Base-by-base conservation (phyloP, 2,888 invertebrate genomes). In the Luperina nickerlii region DNA sequence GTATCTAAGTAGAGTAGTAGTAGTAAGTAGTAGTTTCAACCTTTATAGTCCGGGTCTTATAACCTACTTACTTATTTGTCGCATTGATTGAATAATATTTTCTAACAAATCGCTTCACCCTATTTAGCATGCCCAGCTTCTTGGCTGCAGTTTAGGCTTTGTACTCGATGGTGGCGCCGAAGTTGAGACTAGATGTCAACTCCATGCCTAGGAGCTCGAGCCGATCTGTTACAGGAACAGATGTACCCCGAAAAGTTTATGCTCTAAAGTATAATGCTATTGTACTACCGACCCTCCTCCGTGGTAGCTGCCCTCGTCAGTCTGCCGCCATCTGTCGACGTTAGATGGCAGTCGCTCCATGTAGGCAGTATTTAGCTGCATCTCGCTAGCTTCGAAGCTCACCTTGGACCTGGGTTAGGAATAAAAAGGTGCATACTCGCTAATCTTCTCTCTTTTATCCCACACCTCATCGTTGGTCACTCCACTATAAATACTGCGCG, bases 401-500 rank as follows among this genome's bases (percentile, higher is more conserved):
- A 63, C 8, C 9, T 63, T 38, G 18, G 20, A 65, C 63, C 63
- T 65, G 63, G 20, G 18, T 32, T 20, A 63, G 4, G 18, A 65
- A 32, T 32, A 32, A 32, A 63, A 63, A 32, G 9, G 0, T 20
- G 32, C 4, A 32, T 32, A 32, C 54, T 24, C 70, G 70, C 86
- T 51, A 3, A 48, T 71, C 66, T 67, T 74, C 81, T 73, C 48
- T 85, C 20, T 32, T 87, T 88, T 90, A 62, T n/a, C 73, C 90
- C 91, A 78, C 74, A 85, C 79, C 67, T 76, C 79, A 85, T 86
- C 88, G 82, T 91, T 91, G 94, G 93, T 92, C 92, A 93, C 90
- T 90, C 81, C 87, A 90, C 94, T 95, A 95, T 94, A 93, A 95
- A 95, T 95, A 95, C 88, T 78, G 80, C 72, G 89, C 94, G 94